Conservation (phyloP, 2,113 vertebrate species). For the Eclectus roratus region DNA sequence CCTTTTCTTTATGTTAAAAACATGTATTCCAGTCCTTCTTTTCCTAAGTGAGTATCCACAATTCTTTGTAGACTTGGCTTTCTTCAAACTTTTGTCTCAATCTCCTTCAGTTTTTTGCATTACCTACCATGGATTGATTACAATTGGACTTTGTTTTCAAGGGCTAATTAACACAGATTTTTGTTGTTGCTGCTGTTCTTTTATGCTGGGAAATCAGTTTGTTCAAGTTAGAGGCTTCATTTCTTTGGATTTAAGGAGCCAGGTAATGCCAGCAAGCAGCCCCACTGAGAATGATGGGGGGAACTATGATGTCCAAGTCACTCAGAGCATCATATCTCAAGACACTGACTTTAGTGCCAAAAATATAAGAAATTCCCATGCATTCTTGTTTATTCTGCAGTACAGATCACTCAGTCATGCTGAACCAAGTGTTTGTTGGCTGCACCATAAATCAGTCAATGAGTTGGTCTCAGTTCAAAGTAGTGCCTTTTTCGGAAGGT, state of each 20-base stretch:
- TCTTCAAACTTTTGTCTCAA: neutral
- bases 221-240: neutral
- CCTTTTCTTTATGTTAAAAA: neutral
- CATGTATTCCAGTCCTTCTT: neutral
- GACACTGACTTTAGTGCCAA: neutral
- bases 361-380: neutral
- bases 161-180: neutral
- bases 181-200: neutral
- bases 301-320: neutral
- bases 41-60: neutral
- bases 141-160: neutral
- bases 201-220: neutral
- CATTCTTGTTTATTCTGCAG: neutral
- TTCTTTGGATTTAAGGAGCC: neutral
- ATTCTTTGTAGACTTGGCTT: neutral
- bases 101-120: neutral
- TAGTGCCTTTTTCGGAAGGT: neutral
- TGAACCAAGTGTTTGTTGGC: neutral
- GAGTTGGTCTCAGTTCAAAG: neutral
- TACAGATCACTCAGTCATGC: neutral
- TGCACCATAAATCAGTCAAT: neutral
- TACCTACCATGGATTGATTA: neutral
- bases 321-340: neutral
- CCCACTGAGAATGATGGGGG: neutral
- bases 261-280: neutral